These are phyloP conservation scores for Corythucha ciliata DNA, from an alignment of 2,888 invertebrate species.

Conservation along the genomic window DNA sequence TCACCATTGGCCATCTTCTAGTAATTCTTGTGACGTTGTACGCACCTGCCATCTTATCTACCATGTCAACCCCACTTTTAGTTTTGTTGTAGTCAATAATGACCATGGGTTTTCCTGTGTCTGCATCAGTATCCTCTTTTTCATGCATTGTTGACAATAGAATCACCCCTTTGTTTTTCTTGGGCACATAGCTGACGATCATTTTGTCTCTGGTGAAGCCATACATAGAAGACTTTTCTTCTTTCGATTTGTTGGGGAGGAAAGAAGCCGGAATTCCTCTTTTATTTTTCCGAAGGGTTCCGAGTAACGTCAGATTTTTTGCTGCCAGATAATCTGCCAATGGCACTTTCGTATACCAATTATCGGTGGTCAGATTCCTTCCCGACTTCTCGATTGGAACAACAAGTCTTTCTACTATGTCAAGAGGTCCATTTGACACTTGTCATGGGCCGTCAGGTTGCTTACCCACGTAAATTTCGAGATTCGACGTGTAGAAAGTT, in stretches of 20 bases:
- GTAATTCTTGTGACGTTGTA: background rate
- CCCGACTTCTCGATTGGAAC: conserved; percentile 26
- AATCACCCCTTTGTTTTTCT: conserved; percentile 13
- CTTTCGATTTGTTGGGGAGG: conserved; percentile 16
- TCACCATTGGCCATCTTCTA: conserved; percentile 7
- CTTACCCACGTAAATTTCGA: conserved; percentile 21
- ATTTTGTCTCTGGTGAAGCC: conserved; percentile 19
- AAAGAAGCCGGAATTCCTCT: conserved; percentile 35
- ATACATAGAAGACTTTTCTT: conserved; percentile 8
- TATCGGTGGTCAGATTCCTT: conserved; percentile 29
- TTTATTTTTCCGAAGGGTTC: conserved; percentile 34
- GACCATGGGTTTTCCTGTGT: conserved; percentile 13
- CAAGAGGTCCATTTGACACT: conserved; percentile 25
- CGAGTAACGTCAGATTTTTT: conserved; percentile 33
- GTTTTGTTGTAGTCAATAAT: conserved; percentile 9
- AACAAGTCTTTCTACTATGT: conserved; percentile 28
- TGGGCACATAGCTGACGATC: conserved; percentile 11
- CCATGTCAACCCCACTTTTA: conserved; percentile 3
- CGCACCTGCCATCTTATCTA: conserved; percentile 3
- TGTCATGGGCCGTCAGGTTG: conserved; percentile 33
- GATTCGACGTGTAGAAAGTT: conserved; percentile 24
- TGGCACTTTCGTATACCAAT: conserved; percentile 20
- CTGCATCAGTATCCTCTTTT: background rate
- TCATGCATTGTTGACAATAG: conserved; percentile 15
- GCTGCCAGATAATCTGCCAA: conserved; percentile 14